phyloP scores from a whole-genome alignment of 2,888 invertebrate genomes.

The Oasisia sp. region DNA sequence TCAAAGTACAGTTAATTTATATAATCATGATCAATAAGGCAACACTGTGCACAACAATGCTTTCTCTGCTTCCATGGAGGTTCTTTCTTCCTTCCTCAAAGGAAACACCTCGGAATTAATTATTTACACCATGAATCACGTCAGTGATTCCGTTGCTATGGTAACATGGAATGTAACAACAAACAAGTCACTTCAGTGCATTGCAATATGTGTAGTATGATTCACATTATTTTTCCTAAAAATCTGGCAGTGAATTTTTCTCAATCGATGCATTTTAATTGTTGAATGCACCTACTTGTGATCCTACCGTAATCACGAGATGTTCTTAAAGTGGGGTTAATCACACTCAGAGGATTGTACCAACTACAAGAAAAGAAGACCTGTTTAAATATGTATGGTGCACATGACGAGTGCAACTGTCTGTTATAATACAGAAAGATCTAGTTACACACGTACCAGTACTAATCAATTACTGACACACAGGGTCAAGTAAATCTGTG shows the following conservation, averaged over 20 bases:
- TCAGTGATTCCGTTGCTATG: neutral
- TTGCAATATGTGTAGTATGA: neutral
- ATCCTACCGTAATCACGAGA: neutral
- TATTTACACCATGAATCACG: neutral
- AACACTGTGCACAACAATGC: neutral
- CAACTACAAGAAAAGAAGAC: neutral
- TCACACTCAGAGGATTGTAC: neutral
- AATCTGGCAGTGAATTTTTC: neutral
- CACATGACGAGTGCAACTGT: neutral
- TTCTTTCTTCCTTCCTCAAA: neutral
- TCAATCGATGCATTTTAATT: neutral
- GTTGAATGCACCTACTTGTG: neutral
- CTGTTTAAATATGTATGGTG: neutral
- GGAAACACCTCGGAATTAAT: neutral
- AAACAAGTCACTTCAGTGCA: neutral
- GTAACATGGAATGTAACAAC: neutral
- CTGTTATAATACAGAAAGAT: neutral
- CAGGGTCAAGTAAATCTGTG: neutral
- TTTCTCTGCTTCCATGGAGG: neutral
- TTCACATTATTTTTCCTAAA: slow-evolving; percentile 5
- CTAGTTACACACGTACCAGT: neutral
- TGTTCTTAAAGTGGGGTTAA: neutral
- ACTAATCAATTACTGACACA: neutral
- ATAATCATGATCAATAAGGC: slow-evolving; percentile 5
- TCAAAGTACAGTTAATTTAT: neutral